Evolutionary conservation across 2,888 invertebrate species (phyloP).

Genomic region (Hermaeophaga mercurialis): DNA sequence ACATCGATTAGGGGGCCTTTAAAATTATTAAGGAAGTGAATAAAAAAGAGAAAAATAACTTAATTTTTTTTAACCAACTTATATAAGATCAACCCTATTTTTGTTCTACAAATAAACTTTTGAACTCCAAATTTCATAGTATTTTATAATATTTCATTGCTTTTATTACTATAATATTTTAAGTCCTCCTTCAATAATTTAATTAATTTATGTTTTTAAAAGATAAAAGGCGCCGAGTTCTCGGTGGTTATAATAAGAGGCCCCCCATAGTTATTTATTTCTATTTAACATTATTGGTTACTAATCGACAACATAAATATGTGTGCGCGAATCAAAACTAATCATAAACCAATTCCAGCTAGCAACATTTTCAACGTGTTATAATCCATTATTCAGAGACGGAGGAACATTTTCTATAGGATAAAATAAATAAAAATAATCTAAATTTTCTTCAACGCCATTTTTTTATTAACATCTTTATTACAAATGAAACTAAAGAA

Average conservation of each 20-base stretch:
- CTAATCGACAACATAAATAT: constrained; percentile 29
- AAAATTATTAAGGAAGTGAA: too few species aligned
- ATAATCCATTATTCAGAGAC: not conserved
- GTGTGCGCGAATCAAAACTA: constrained; percentile 28
- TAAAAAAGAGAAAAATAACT: too few species aligned
- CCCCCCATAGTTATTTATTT: constrained; percentile 16
- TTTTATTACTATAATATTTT: not conserved
- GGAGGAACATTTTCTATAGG: too few species aligned
- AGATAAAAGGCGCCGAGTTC: constrained; percentile 10
- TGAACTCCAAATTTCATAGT: too few species aligned
- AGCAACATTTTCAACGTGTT: constrained; percentile 35
- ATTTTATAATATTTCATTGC: not conserved
- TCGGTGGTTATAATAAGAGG: constrained; percentile 6
- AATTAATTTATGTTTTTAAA: not conserved
- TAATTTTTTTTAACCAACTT: too few species aligned
- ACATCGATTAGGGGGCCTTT: not conserved
- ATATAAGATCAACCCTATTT: too few species aligned
- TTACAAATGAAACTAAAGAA: too few species aligned
- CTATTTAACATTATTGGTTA: constrained; percentile 19
- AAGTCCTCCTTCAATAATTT: too few species aligned
- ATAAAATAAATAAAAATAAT: too few species aligned
- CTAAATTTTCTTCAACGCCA: too few species aligned
- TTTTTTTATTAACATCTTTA: too few species aligned
- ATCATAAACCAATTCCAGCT: constrained; percentile 31
- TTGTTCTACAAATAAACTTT: too few species aligned